Evolutionary conservation across 1,140 invertebrate species (phyloP).

Genomic region (Meteorus sp.): DNA sequence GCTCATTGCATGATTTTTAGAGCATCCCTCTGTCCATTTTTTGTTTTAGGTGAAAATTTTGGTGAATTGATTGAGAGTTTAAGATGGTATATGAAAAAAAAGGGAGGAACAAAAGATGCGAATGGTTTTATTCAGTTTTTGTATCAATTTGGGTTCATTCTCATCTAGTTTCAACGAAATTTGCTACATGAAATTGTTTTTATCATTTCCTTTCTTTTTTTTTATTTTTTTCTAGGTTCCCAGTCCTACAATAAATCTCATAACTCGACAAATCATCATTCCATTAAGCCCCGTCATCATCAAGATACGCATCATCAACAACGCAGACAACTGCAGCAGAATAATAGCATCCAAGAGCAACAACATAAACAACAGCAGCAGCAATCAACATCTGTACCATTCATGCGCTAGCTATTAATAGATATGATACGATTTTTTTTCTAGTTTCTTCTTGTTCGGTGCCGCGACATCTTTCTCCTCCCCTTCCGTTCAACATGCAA

Average conservation of each 20-base stretch:
- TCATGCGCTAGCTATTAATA: slow-evolving; percentile 15
- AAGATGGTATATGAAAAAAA: too few species aligned
- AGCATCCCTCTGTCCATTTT: too few species aligned
- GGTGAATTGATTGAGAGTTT: too few species aligned
- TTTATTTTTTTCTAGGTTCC: slow-evolving; percentile 44
- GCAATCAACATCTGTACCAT: slow-evolving; percentile 36
- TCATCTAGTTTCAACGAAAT: slow-evolving; percentile 8
- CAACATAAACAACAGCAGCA: slow-evolving; percentile 39
- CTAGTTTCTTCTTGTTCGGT: neutral
- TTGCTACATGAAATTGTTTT: slow-evolving; percentile 2
- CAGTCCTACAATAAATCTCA: slow-evolving; percentile 49
- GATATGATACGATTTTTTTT: too few species aligned
- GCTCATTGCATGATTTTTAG: too few species aligned
- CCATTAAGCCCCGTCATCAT: slow-evolving; percentile 51
- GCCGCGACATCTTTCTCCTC: neutral
- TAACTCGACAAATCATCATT: slow-evolving; percentile 55
- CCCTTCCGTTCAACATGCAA: too few species aligned
- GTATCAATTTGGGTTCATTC: slow-evolving; percentile 1
- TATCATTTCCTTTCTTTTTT: slow-evolving; percentile 13
- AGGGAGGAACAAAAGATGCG: too few species aligned
- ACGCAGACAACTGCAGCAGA: slow-evolving; percentile 45
- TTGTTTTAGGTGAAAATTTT: too few species aligned
- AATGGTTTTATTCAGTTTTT: too few species aligned
- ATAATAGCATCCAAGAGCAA: slow-evolving; percentile 37
- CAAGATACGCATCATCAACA: slow-evolving; percentile 43